Evolutionary conservation across 2,888 invertebrate species (phyloP).

Genomic region (Cyrtodaria siliqua): DNA sequence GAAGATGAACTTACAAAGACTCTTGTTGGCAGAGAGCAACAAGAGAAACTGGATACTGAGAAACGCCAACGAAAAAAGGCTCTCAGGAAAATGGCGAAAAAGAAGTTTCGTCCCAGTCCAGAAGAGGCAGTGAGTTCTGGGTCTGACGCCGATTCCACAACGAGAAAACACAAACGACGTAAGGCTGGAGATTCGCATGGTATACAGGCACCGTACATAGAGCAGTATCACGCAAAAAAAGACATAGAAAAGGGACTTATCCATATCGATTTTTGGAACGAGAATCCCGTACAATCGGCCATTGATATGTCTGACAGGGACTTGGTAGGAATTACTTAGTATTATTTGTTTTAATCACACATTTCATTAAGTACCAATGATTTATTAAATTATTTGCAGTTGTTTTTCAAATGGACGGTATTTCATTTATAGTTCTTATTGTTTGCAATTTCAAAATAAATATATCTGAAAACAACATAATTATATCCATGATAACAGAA

Average conservation of each 20-base stretch:
- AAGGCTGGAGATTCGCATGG: conserved; percentile 28
- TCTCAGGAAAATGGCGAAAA: conserved; percentile 41
- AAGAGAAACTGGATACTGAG: conserved; percentile 34
- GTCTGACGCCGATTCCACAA: conserved; percentile 9
- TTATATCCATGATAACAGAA: too few species aligned
- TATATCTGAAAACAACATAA: too few species aligned
- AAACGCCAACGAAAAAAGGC: conserved; percentile 33
- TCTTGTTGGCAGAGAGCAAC: conserved; percentile 43
- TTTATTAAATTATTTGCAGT: too few species aligned
- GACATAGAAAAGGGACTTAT: conserved; percentile 53
- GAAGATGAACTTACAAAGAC: conserved; percentile 26
- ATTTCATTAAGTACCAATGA: too few species aligned
- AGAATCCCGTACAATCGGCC: not conserved
- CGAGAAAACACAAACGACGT: conserved; percentile 16
- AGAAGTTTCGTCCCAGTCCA: conserved; percentile 17
- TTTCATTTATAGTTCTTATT: not conserved
- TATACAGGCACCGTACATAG: conserved; percentile 40
- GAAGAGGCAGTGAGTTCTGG: conserved; percentile 34
- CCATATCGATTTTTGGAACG: conserved; percentile 51
- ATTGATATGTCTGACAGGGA: too few species aligned
- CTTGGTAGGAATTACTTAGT: too few species aligned
- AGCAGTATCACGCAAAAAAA: conserved; percentile 54
- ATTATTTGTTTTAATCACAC: too few species aligned
- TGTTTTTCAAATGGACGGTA: not conserved
- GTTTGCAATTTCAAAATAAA: too few species aligned